Base-by-base conservation (phyloP, 2,113 vertebrate species). In the Motacilla alba region DNA sequence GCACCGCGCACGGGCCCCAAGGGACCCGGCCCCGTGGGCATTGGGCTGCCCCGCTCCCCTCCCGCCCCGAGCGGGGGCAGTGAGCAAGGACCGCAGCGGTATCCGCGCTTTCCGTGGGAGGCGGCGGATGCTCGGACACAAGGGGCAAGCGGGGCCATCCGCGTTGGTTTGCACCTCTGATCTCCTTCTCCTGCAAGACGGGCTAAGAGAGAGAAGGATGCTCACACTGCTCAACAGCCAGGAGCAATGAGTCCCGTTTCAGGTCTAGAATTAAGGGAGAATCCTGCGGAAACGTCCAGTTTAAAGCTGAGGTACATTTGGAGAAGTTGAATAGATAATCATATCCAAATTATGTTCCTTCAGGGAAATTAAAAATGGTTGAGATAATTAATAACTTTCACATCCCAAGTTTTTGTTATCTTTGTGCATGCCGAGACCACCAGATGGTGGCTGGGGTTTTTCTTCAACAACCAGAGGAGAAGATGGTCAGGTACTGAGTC, bases 11-110 rank as follows among this genome's bases (percentile, higher is more conserved):
- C 39, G 11, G 19, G 3, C 41, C n/a, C 33, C 6, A 1, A 41
- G 10, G 6, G 31, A 13, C 15, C 44, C 68, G 8, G 11, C 20
- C 37, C 2, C 0, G 11, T 0, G 6, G 7, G 14, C 12, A 12
- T 13, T 31, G 28, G 23, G 14, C 68, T n/a, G 49, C 7, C 43
- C 22, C 15, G 24, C 77, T 35, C 28, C 39, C 31, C 41, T 46
- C 31, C 30, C 2, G 1, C 28, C 2, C 0, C 3, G 20, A 28
- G 0, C 2, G 2, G 0, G 37, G 13, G 6, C 28, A 14, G 27
- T 0, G 8, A 35, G 60, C 27, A 10, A 13, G 0, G 13, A 39
- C 33, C 0, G 24, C 5, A 2, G 21, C 24, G 30, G 10, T 49
- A 17, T 11, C 74, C 66, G 3, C 27, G 23, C 30, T 70, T n/a